Conservation (phyloP, 2,797 vertebrate genomes). For the Tokudaia muenninki region DNA sequence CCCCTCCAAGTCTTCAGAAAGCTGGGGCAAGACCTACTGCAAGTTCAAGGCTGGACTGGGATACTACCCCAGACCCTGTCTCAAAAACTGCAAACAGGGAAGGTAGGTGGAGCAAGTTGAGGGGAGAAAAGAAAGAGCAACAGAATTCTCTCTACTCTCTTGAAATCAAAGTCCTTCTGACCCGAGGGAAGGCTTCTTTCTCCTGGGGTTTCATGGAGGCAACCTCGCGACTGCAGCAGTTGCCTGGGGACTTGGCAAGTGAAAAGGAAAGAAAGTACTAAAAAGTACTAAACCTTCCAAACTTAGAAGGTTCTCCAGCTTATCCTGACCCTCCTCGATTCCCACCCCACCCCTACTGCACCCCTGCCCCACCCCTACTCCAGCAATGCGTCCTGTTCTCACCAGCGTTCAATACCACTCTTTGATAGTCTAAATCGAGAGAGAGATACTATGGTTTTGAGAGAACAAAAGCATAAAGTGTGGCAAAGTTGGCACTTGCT, state of each 20-base stretch:
- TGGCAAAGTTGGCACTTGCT: neutral
- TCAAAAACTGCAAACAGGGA: neutral
- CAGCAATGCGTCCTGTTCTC: neutral
- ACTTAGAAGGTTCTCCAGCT: neutral
- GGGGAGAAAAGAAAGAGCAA: neutral
- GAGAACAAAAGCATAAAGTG: neutral
- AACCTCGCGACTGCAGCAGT: neutral
- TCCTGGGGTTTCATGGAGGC: neutral
- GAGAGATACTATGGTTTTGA: neutral
- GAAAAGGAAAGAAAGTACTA: neutral
- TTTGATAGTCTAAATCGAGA: neutral
- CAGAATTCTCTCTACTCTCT: neutral
- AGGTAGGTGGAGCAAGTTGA: neutral
- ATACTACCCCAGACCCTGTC: neutral
- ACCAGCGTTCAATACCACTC: neutral
- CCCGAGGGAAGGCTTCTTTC: too few relatives aligned
- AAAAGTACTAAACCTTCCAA: too few relatives aligned
- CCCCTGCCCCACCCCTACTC: neutral
- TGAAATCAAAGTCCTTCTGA: neutral
- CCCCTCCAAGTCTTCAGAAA: neutral
- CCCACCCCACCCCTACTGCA: neutral
- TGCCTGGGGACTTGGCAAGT: neutral
- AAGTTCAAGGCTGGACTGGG: neutral
- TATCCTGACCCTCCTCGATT: neutral
- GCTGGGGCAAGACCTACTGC: neutral